Evolutionary conservation across 2,797 vertebrate species (phyloP).

Genomic region (Acanthis flammea): DNA sequence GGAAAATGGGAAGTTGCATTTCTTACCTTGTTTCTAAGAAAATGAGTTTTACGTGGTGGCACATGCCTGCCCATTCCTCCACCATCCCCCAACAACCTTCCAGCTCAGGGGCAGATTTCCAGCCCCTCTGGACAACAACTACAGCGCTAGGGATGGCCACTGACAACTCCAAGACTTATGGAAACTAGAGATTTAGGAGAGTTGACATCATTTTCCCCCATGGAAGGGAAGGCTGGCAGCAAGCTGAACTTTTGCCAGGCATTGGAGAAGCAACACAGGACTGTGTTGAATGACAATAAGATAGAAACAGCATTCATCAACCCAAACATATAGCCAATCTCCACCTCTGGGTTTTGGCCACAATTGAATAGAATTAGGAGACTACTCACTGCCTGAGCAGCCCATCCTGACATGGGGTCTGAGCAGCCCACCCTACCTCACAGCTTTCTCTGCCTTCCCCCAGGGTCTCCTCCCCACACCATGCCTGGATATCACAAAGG

Average conservation of each 20-base stretch:
- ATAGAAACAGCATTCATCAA: not conserved
- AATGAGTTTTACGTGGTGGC: not conserved
- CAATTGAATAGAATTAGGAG: not conserved
- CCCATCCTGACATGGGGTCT: not conserved
- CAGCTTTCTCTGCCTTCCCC: accelerated
- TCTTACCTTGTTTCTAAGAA: not conserved
- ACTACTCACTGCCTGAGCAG: accelerated
- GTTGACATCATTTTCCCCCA: not conserved
- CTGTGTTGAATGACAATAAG: not conserved
- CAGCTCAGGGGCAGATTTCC: not conserved
- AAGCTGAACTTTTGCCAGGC: not conserved
- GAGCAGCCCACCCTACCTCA: not conserved
- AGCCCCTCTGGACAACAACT: not conserved
- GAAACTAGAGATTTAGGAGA: not conserved
- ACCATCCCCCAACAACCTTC: not conserved
- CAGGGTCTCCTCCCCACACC: not conserved
- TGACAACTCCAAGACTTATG: not conserved
- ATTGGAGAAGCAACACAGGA: not conserved
- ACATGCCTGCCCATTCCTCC: not conserved
- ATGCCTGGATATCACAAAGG: not conserved
- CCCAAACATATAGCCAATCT: accelerated
- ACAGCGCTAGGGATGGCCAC: not conserved
- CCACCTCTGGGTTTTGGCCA: not conserved
- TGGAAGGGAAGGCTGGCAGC: not conserved
- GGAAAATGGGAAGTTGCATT: not conserved